These are phyloP conservation scores for Apostichopus parvimensis DNA, from an alignment of 35 echinoderm and acorn worm species.

Conservation along the genomic window DNA sequence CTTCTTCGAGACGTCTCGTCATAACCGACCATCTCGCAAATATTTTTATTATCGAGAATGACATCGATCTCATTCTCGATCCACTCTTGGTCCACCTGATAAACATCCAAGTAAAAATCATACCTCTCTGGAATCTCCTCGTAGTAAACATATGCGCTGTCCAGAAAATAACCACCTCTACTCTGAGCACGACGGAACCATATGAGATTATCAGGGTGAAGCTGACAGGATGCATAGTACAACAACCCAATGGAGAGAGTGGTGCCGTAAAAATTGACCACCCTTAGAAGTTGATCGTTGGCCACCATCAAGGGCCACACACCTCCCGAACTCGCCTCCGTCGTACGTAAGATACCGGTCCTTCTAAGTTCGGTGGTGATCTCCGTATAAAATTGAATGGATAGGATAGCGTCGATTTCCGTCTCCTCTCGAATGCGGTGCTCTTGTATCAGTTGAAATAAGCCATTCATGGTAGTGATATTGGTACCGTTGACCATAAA, in stretches of 20 bases:
- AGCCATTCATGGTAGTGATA: background rate
- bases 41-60: slow-evolving; percentile 15
- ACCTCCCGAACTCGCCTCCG: slow-evolving; percentile 25
- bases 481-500: background rate
- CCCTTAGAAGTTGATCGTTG: slow-evolving; percentile 11
- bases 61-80: background rate
- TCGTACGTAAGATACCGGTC: background rate
- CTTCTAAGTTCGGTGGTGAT: background rate
- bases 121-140: background rate
- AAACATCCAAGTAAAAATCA: background rate
- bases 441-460: background rate
- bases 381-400: slow-evolving; percentile 3
- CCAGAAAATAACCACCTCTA: slow-evolving; percentile 3
- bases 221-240: background rate
- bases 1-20: background rate
- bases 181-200: slow-evolving; percentile 35
- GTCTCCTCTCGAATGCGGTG: background rate
- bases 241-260: slow-evolving; percentile 6
- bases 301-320: slow-evolving; percentile 40
- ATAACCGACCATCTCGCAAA: background rate
- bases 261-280: slow-evolving; percentile 35
- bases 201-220: background rate
- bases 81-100: background rate
- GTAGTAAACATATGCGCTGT: slow-evolving; percentile 14
- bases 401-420: background rate